Conservation (phyloP, 2,888 invertebrate genomes). For the Rhimphoctona megacephalus region DNA sequence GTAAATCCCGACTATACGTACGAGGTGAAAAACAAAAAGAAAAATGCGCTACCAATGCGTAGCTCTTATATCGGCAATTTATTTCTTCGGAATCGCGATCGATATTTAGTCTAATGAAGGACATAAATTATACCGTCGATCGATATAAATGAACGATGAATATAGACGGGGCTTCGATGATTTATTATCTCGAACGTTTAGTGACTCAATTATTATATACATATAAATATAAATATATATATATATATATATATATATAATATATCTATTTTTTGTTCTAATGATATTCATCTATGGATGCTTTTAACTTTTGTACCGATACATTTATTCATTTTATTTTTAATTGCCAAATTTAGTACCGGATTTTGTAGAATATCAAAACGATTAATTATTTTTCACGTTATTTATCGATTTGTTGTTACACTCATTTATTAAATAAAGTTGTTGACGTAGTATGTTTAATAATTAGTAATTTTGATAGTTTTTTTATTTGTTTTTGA, state of each 20-base stretch:
- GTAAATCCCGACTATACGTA: constrained; percentile 32
- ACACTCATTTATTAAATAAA: too few relatives aligned
- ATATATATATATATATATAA: too few relatives aligned
- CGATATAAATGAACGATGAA: constrained; percentile 44
- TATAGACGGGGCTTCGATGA: constrained; percentile 27
- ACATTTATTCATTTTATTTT: too few relatives aligned
- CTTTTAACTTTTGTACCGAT: background rate
- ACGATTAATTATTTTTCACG: too few relatives aligned
- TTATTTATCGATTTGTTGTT: too few relatives aligned
- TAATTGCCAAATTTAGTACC: too few relatives aligned
- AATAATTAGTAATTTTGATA: background rate
- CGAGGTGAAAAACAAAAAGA: constrained; percentile 39
- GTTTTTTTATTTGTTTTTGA: background rate
- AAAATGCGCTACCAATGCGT: background rate
- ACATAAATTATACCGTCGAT: constrained; percentile 52
- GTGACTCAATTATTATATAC: constrained; percentile 11
- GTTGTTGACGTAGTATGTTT: too few relatives aligned
- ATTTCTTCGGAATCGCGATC: constrained; percentile 50
- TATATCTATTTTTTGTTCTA: constrained; percentile 6
- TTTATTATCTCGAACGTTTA: constrained; percentile 17
- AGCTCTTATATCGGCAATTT: constrained; percentile 43
- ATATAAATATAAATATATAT: background rate
- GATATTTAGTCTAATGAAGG: constrained; percentile 63
- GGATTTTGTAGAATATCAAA: too few relatives aligned
- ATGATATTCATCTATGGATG: background rate